Base-by-base conservation (phyloP, 2,797 vertebrate genomes). In the Malacoraja senta region DNA sequence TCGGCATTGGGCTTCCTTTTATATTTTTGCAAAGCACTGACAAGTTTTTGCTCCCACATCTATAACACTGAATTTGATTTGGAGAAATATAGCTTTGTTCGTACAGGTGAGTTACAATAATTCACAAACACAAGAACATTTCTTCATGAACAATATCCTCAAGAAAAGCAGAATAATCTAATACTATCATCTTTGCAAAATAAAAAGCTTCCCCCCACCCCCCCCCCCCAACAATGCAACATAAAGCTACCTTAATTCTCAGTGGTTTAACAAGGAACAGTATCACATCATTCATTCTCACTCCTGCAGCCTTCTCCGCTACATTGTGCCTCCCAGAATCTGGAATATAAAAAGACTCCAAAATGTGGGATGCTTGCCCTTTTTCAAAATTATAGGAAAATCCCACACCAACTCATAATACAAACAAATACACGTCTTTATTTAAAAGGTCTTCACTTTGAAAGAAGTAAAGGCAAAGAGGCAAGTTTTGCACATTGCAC, bases 101-200 rank as follows among this genome's bases (percentile, higher is more conserved):
- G 26, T 74, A 92, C 90, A 92, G 68, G 71, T 92, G 90, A 92
- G 90, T 92, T 92, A 92, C 90, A 92, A 92, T 92, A 92, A 53
- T 92, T 92, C 90, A 92, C 90, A 72, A 92, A 92, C 90, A 92
- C 90, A 92, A 74, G 90, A 92, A 92, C 90, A 72, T 92, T 92
- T 92, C 38, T 92, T 58, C 26, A 92, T 92, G 24, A 76, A 92
- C 90, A 92, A 76, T 92, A 74, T 92, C 76, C 71, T 92, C 90
- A 29, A 71, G 90, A 92, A 91, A 92, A 92, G 90, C 72, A 58
- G 65, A 74, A 91, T 91, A 71, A 91, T 71, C 90, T 91, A 91
- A 74, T 58, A 92, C 71, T 74, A 92, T 76, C 38, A 53, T 76
- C 44, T 72, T 72, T 91, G 24, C 8, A 83, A 84, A 88, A 21